These are phyloP conservation scores for Labia minor DNA, from an alignment of 2,888 invertebrate genomes.

Conservation along the genomic window DNA sequence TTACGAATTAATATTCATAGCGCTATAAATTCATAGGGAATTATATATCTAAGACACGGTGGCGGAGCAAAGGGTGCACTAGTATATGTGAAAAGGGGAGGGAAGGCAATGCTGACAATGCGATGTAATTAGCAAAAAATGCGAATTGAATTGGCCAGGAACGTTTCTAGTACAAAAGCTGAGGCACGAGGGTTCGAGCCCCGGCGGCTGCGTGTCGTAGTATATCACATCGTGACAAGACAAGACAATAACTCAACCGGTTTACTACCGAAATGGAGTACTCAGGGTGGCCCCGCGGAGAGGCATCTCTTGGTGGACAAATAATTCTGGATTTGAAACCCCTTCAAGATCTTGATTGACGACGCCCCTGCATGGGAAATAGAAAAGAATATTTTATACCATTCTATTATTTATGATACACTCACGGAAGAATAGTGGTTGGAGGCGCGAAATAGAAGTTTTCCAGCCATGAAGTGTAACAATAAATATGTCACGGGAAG, in stretches of 20 bases:
- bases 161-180: neutral
- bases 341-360: too few species aligned
- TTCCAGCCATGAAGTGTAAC: too few species aligned
- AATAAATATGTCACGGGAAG: too few species aligned
- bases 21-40: conserved; percentile 13
- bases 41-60: neutral
- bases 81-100: neutral
- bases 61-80: neutral
- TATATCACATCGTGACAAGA: neutral
- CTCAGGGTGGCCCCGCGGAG: too few species aligned
- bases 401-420: too few species aligned
- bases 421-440: too few species aligned
- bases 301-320: too few species aligned
- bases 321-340: too few species aligned
- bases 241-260: conserved; percentile 1
- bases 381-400: neutral
- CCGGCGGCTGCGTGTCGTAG: neutral
- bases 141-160: neutral
- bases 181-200: neutral
- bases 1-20: conserved; percentile 3
- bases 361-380: neutral
- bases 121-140: conserved; percentile 13
- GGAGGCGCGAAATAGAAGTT: too few species aligned
- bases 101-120: neutral
- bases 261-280: neutral